Evolutionary conservation across 2,797 vertebrate species (phyloP), one percentile per base, ranked within the genome.

Genomic region (Hemibagrus guttatus): DNA sequence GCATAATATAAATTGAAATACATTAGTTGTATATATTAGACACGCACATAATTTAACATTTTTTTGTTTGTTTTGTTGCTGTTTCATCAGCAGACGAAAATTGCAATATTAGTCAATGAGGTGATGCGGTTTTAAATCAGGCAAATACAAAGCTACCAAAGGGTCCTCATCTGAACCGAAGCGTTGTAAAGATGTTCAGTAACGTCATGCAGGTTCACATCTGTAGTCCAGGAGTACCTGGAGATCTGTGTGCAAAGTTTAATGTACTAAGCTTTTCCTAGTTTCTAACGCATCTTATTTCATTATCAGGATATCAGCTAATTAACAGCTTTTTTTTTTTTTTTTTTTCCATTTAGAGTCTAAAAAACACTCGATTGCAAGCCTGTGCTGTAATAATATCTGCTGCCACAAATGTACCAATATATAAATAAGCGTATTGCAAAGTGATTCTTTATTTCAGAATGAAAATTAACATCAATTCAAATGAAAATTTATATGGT

Each of bases 391-490:
- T 13, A 58, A 59, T 46, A 46, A 64, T 46, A 64, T 12, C 19
- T 49, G 78, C 23, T 81, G 59, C 39, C 49, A 42, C 13, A 59
- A n/a, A n/a, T n/a, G 9, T 28, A 64, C 54, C 54, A 31, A 14
- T 7, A 52, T 31, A 31, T 31, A 23, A 46, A 64, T 6, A 82
- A 17, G n/a, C 0, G 1, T n/a, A 52, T 69, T 76, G 81, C 42
- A 81, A 74, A 52, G 63, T 64, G 23, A 74, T 58, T 68, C 66
- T 90, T 90, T 88, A 90, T 88, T 90, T 85, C 56, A 68, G 66
- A 85, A 52, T 56, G 21, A 54, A 42, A 71, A 23, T 85, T 74
- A 64, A 68, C 76, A 58, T 68, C 58, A 85, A 23, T 26, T 72
- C 12, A 63, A 39, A 42, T 56, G 71, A 69, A 86, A 63, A 84